A percentile compares a stretch with the other conserved stretches of the same genome.
phyloP scores from a whole-genome alignment of 2,113 vertebrate genomes.

The Pholis gunnellus region DNA sequence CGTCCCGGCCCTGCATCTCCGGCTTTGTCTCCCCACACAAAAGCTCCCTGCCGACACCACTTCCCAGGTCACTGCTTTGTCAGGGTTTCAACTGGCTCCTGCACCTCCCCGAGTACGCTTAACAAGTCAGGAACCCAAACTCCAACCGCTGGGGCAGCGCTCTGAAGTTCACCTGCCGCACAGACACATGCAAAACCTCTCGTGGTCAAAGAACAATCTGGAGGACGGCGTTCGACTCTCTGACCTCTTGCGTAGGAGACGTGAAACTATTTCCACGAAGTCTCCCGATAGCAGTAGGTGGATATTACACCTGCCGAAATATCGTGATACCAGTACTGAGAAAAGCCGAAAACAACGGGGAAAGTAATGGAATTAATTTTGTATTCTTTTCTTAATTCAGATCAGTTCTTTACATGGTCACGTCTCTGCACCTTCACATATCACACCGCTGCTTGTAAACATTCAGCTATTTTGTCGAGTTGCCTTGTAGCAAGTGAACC shows the following conservation, averaged over 20 bases:
- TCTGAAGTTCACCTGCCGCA: constrained; percentile 32
- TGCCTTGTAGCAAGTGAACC: background rate
- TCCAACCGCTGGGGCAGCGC: constrained; percentile 31
- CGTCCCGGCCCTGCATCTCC: constrained; percentile 72
- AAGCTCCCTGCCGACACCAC: constrained; percentile 85
- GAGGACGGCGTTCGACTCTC: background rate
- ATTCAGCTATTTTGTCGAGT: no score
- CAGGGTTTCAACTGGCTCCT: constrained; percentile 75
- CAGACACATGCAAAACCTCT: background rate
- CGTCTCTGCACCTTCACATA: background rate
- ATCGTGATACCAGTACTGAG: background rate
- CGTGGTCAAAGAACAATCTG: background rate
- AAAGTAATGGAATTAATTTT: background rate
- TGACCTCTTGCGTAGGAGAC: constrained; percentile 1
- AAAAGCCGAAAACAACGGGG: no score
- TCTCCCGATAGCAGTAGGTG: background rate
- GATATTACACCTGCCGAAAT: background rate
- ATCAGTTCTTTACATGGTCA: background rate
- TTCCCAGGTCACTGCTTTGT: constrained; percentile 86
- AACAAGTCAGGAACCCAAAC: constrained; percentile 69
- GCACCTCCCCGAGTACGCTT: constrained; percentile 65
- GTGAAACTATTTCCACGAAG: background rate
- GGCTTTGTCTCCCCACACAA: constrained; percentile 84
- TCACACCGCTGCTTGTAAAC: background rate
- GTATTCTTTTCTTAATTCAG: background rate